Percentiles rank a stretch among this genome's conserved stretches.
These are phyloP conservation scores for Drosophila lacteicornis DNA, from an alignment of 1,140 invertebrate species.

Conservation along the genomic window DNA sequence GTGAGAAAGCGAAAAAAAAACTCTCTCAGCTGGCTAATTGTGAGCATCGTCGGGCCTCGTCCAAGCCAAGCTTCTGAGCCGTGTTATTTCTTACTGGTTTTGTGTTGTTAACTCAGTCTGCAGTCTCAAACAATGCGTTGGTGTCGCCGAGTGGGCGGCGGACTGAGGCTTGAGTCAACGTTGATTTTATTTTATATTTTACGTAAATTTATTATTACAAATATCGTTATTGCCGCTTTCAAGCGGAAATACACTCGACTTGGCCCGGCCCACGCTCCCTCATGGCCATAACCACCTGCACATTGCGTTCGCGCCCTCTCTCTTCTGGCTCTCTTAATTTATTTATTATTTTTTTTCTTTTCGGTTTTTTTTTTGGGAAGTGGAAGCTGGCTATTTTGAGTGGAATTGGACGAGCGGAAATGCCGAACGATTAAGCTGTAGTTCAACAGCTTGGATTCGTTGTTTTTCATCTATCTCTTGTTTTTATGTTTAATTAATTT, in stretches of 20 bases:
- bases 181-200: slow-evolving; percentile 80
- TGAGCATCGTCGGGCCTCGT: slow-evolving; percentile 63
- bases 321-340: slow-evolving; percentile 43
- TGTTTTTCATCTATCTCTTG: slow-evolving; percentile 19
- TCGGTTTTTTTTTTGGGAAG: slow-evolving; percentile 51
- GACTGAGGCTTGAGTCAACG: slow-evolving; percentile 50
- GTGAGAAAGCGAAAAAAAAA: slow-evolving; percentile 66
- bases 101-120: slow-evolving; percentile 38
- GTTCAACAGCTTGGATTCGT: slow-evolving; percentile 51
- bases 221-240: slow-evolving; percentile 80
- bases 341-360: slow-evolving; percentile 12
- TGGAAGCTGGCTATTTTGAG: slow-evolving; percentile 71
- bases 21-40: slow-evolving; percentile 71
- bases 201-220: slow-evolving; percentile 83
- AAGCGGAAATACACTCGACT: slow-evolving; percentile 80
- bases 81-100: slow-evolving; percentile 31
- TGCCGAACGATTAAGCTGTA: slow-evolving; percentile 75
- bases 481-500: slow-evolving; percentile 49
- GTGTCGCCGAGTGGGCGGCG: slow-evolving; percentile 47
- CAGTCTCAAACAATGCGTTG: slow-evolving; percentile 28
- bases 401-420: slow-evolving; percentile 70
- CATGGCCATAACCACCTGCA: slow-evolving; percentile 72
- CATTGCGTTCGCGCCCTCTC: slow-evolving; percentile 49
- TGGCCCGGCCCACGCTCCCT: slow-evolving; percentile 64
- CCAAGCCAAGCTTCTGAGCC: slow-evolving; percentile 58